Percentiles rank a stretch among this genome's conserved stretches.
Conservation (phyloP, 2,113 vertebrate genomes). For the Suricata suricatta region DNA sequence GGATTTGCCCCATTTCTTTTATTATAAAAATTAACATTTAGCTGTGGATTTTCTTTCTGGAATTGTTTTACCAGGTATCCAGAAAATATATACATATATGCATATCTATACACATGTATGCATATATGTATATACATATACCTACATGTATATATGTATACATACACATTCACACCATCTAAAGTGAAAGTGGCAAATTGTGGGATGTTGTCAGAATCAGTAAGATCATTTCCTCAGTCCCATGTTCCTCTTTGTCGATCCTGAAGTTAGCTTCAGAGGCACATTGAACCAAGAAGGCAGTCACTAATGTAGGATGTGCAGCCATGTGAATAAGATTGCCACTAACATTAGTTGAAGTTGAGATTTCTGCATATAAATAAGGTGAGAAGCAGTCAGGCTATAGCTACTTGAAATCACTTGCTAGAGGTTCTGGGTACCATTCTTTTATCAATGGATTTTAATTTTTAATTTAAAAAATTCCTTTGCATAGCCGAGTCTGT, state of each 20-base stretch:
- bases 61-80: neutral
- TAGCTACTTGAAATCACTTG: conserved; percentile 79
- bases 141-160: neutral
- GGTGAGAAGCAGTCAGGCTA: conserved; percentile 72
- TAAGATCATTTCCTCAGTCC: conserved; percentile 2
- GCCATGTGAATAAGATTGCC: conserved; percentile 57
- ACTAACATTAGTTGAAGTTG: conserved; percentile 48
- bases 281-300: neutral
- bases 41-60: neutral
- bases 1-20: conserved; percentile 19
- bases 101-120: no score
- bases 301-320: neutral
- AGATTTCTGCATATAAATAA: conserved; percentile 75
- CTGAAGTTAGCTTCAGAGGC: neutral
- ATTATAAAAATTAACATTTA: conserved; percentile 17
- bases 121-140: no score
- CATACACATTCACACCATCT: neutral
- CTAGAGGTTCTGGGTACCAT: conserved; percentile 51
- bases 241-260: neutral
- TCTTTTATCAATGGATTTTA: conserved; percentile 67
- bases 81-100: neutral
- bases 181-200: neutral
- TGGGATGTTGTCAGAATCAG: neutral
- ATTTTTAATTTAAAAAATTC: conserved; percentile 35
- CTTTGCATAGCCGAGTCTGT: neutral